Evolutionary conservation across 2,113 vertebrate genomes (phyloP).

Genomic region (Morone chrysops): DNA sequence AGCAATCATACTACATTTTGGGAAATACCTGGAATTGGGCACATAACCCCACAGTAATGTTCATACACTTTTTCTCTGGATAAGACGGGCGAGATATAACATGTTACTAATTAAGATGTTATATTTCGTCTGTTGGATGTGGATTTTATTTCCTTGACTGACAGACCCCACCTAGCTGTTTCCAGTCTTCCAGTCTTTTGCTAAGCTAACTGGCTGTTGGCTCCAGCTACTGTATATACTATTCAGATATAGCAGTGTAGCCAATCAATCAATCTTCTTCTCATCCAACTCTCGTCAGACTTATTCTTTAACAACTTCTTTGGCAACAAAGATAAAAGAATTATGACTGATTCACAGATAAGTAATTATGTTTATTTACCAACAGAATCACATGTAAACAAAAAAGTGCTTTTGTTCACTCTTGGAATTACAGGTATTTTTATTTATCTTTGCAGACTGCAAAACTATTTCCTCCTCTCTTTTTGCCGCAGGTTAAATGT

Average conservation of each 20-base stretch:
- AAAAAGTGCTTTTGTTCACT: neutral
- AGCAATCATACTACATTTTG: too few species aligned
- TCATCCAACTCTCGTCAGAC: neutral
- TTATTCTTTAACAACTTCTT: neutral
- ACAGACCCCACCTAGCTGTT: neutral
- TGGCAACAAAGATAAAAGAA: neutral
- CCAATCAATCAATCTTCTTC: neutral
- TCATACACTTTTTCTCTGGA: neutral
- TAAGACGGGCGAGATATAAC: neutral
- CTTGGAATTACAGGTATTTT: conserved; percentile 28
- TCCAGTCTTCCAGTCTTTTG: neutral
- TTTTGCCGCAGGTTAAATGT: conserved; percentile 59
- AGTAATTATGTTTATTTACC: neutral
- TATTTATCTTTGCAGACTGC: conserved; percentile 36
- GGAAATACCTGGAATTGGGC: neutral
- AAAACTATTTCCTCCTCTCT: conserved; percentile 38
- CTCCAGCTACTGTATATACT: neutral
- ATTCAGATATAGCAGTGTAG: neutral
- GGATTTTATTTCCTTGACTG: neutral
- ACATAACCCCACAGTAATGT: neutral
- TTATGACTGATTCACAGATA: neutral
- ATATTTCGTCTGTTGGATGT: too few species aligned
- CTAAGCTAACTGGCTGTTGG: neutral
- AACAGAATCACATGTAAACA: neutral
- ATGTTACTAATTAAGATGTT: too few species aligned